Percentiles rank a stretch among this genome's conserved stretches.
Conservation (phyloP, 2,113 vertebrate genomes). For the Oryzias melastigma region DNA sequence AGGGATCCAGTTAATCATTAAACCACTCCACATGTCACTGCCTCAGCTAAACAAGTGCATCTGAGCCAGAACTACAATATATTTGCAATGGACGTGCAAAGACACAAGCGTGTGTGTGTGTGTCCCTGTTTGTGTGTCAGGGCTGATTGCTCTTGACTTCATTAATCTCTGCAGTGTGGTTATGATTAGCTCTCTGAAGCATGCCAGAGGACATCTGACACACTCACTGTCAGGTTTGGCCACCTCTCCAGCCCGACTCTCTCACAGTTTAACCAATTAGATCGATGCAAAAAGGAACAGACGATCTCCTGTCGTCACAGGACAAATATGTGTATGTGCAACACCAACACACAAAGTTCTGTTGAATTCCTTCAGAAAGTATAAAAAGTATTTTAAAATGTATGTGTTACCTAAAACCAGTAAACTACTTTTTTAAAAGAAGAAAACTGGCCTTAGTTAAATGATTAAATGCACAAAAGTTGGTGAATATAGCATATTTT, state of each 20-base stretch:
- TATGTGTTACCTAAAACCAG: too few species aligned
- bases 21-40: conserved; percentile 56
- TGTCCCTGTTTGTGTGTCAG: conserved; percentile 66
- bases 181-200: conserved; percentile 75
- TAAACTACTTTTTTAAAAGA: too few species aligned
- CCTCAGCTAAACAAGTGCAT: conserved; percentile 45
- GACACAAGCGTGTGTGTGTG: conserved; percentile 33
- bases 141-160: conserved; percentile 76
- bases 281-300: conserved; percentile 46
- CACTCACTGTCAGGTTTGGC: conserved; percentile 57
- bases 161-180: conserved; percentile 78
- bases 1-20: conserved; percentile 59
- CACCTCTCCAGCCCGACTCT: conserved; percentile 60
- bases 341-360: conserved; percentile 8
- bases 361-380: background rate
- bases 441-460: too few species aligned
- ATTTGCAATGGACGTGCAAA: conserved; percentile 20
- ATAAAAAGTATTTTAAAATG: too few species aligned
- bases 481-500: too few species aligned
- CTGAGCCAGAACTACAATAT: conserved; percentile 55
- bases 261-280: conserved; percentile 56
- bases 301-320: conserved; percentile 25
- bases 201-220: conserved; percentile 71
- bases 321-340: conserved; percentile 8
- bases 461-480: too few species aligned